Percentiles rank a stretch among this genome's conserved stretches.
phyloP scores from a whole-genome alignment of 2,113 vertebrate species.

The Mus musculus region GRCm39 chr2:141245501-141246000 shows the following conservation, averaged over 20 bases:
- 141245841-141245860: slow-evolving; percentile 19
- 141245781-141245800: background rate
- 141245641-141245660: background rate
- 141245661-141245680: background rate
- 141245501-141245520: background rate
- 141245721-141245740: background rate
- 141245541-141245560: background rate
- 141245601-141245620: slow-evolving; percentile 14
- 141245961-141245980: background rate
- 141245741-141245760: background rate
- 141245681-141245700: background rate
- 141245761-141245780: background rate
- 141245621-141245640: slow-evolving; percentile 8
- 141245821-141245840: slow-evolving; percentile 21
- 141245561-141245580: background rate
- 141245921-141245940: slow-evolving; percentile 68
- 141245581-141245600: background rate
- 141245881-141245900: slow-evolving; percentile 40
- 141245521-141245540: background rate
- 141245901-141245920: slow-evolving; percentile 12
- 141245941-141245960: slow-evolving; percentile 64
- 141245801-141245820: slow-evolving; percentile 54
- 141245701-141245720: background rate
- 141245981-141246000: background rate
- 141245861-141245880: slow-evolving; percentile 60